phyloP scores from a whole-genome alignment of 1,140 invertebrate genomes.

The Psix sp. region DNA sequence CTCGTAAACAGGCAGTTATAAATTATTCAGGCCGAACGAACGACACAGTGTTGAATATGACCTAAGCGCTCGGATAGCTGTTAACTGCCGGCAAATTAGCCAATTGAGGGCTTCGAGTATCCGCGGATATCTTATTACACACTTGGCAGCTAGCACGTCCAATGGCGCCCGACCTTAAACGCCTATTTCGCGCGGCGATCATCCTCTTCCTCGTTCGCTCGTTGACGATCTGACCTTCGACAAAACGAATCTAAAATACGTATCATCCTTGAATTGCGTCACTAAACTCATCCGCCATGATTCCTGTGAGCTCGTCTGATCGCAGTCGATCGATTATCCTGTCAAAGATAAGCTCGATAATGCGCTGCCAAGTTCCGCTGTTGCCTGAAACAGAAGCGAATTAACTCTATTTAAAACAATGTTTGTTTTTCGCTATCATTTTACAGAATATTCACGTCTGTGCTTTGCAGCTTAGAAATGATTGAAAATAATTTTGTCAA shows the following conservation, averaged over 20 bases:
- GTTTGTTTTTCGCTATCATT: too few species aligned
- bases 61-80: constrained; percentile 76
- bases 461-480: too few species aligned
- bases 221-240: constrained; percentile 62
- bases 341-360: constrained; percentile 28
- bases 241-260: constrained; percentile 60
- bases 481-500: too few species aligned
- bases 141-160: constrained; percentile 69
- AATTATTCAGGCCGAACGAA: constrained; percentile 77
- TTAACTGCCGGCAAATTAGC: constrained; percentile 77
- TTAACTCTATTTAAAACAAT: too few species aligned
- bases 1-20: constrained; percentile 78
- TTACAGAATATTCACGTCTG: too few species aligned
- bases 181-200: constrained; percentile 63
- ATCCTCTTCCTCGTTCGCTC: constrained; percentile 65
- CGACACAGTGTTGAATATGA: constrained; percentile 74
- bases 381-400: too few species aligned
- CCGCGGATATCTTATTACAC: constrained; percentile 78
- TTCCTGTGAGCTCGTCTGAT: constrained; percentile 17
- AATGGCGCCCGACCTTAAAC: constrained; percentile 72
- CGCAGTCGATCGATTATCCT: constrained; percentile 30
- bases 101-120: constrained; percentile 78
- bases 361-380: neutral
- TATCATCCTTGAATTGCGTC: constrained; percentile 55
- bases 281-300: constrained; percentile 42